Base-by-base conservation (phyloP, 2,888 invertebrate genomes). In the Osmoderma eremita region DNA sequence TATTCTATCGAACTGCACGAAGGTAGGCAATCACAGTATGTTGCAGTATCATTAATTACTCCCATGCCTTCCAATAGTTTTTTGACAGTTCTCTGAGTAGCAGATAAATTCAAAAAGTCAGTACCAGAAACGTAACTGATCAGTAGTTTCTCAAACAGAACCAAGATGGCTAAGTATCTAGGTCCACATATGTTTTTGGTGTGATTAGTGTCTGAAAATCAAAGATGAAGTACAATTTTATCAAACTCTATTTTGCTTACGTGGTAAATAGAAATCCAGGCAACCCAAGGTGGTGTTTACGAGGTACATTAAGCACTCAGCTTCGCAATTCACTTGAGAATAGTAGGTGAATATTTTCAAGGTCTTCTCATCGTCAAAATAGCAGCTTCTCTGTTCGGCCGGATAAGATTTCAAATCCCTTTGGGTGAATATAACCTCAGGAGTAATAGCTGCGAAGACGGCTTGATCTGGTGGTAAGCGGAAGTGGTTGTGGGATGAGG, bases 361-460 rank as follows among this genome's bases (percentile, higher is more conserved):
- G 71, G 87, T 83, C n/a, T 89, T 84, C 76, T 91, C 91, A 61
- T 81, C 81, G 67, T 88, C 87, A 77, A 90, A 91, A 79, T 86
- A 91, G 75, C 91, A 91, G 75, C 88, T 88, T 5, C 91, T 86
- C 61, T 88, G 86, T 30, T 84, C 81, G 0, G 91, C 88, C 61
- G 86, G 85, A 70, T 91, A 91, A 63, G 86, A 84, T 72, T 83
- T 84, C 3, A 91, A 80, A 17, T 88, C 89, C 63, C 86, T 85
- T 0, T 90, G 89, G 1, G 91, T 91, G 1, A 89, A 90, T 84
- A 91, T 91, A 85, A 91, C 90, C 78, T 90, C 90, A 0, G 91
- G 91, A 77, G 89, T 88, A 12, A 91, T 87, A 0, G 89, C 88
- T 1, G 90, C 89, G 0, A 91, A 85, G 0, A 91, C 87, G 79